These are phyloP conservation scores for Drosophila vallismaia DNA, from an alignment of 2,888 invertebrate species.

Conservation along the genomic window DNA sequence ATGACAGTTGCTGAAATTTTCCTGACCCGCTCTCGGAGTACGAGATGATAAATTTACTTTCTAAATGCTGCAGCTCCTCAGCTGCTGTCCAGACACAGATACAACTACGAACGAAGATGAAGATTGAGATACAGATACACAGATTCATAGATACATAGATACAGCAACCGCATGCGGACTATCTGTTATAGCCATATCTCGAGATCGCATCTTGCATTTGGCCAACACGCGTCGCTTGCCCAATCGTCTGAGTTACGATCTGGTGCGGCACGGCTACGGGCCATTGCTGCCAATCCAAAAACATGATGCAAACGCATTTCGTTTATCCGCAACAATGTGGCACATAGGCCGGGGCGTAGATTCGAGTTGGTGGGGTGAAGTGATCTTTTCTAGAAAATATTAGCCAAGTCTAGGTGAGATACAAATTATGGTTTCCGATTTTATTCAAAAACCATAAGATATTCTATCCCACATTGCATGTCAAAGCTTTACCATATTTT, in stretches of 20 bases:
- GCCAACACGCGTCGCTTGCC: slow-evolving; percentile 63
- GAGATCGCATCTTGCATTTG: slow-evolving; percentile 66
- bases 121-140: slow-evolving; percentile 15
- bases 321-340: slow-evolving; percentile 35
- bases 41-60: slow-evolving; percentile 65
- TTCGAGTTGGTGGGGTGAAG: slow-evolving; percentile 23
- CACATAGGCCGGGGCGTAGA: slow-evolving; percentile 37
- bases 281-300: slow-evolving; percentile 50
- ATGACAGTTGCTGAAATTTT: slow-evolving; percentile 75
- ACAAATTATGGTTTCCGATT: neutral
- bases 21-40: slow-evolving; percentile 59
- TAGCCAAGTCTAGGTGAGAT: neutral
- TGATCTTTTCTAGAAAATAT: neutral
- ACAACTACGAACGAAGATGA: slow-evolving; percentile 6
- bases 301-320: slow-evolving; percentile 69
- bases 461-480: neutral
- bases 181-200: slow-evolving; percentile 37
- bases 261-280: slow-evolving; percentile 44
- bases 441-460: neutral
- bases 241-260: slow-evolving; percentile 65
- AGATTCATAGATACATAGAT: neutral
- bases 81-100: slow-evolving; percentile 31
- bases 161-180: slow-evolving; percentile 10
- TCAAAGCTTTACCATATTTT: no score
- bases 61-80: slow-evolving; percentile 60